phyloP scores from a whole-genome alignment of 2,888 invertebrate species.

The Temnothorax rugatulus region DNA sequence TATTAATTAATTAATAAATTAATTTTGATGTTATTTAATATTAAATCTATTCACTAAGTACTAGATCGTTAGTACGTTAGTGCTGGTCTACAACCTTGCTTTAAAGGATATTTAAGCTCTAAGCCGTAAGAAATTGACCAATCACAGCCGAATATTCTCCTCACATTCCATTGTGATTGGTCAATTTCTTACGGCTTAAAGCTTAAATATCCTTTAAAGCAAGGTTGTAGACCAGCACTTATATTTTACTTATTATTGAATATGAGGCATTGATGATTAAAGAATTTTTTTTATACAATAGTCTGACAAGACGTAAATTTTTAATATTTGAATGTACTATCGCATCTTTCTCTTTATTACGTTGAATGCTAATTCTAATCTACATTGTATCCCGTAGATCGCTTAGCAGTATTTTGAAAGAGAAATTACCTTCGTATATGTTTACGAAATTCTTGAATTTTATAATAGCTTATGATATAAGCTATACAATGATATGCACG shows the following conservation, averaged over 20 bases:
- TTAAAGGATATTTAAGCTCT: too few relatives aligned
- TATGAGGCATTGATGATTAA: neutral
- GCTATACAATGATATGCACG: neutral
- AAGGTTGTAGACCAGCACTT: too few relatives aligned
- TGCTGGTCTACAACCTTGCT: too few relatives aligned
- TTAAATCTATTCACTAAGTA: neutral
- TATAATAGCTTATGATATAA: neutral
- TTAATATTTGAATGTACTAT: neutral
- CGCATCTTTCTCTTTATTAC: neutral
- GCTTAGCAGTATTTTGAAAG: constrained; percentile 27
- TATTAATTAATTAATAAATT: neutral
- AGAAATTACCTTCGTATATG: constrained; percentile 21
- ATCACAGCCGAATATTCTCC: too few relatives aligned
- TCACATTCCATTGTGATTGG: too few relatives aligned
- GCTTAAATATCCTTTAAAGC: too few relatives aligned
- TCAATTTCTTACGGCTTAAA: too few relatives aligned
- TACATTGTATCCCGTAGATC: neutral
- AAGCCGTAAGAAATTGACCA: too few relatives aligned
- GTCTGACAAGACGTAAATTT: neutral
- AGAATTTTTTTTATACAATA: neutral
- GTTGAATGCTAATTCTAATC: constrained; percentile 15
- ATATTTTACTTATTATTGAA: neutral
- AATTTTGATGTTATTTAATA: neutral
- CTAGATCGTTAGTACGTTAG: neutral
- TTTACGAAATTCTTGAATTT: constrained; percentile 37